Conservation (phyloP, 2,113 vertebrate species). For the Tenebrosternarchus preto region DNA sequence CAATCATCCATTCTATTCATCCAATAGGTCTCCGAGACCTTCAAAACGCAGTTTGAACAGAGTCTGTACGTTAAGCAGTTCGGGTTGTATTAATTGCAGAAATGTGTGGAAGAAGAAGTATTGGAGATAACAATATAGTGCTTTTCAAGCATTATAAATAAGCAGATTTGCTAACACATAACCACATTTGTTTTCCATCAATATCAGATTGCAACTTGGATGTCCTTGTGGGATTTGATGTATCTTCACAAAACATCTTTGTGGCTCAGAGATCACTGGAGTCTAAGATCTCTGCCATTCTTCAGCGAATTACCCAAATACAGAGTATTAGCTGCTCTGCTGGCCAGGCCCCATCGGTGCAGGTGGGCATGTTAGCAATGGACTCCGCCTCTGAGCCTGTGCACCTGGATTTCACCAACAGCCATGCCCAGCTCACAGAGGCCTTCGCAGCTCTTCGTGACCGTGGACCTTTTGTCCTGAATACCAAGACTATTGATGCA, state of each 20-base stretch:
- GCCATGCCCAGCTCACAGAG: conserved; percentile 75
- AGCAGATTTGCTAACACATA: neutral
- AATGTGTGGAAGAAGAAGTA: no score
- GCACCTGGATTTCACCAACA: conserved; percentile 82
- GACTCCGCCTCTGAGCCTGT: conserved; percentile 73
- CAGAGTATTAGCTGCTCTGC: conserved; percentile 83
- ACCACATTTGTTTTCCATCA: conserved; percentile 29
- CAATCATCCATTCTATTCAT: no score
- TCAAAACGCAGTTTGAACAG: no score
- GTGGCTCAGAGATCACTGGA: conserved; percentile 80
- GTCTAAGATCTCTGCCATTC: conserved; percentile 75
- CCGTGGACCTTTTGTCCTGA: conserved; percentile 84
- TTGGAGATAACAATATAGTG: no score
- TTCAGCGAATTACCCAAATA: conserved; percentile 86
- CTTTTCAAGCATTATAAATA: no score
- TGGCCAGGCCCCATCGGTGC: conserved; percentile 74
- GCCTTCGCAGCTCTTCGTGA: conserved; percentile 74
- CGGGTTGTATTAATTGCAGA: no score
- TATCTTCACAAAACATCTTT: conserved; percentile 83
- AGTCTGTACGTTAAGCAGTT: no score
- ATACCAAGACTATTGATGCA: conserved; percentile 75
- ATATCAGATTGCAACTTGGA: conserved; percentile 84
- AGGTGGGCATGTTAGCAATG: conserved; percentile 79
- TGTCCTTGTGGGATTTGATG: conserved; percentile 92
- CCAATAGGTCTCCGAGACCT: no score